Evolutionary conservation across 30 jellyfish, hydroid and myxozoan genomes (phyloP), one percentile per base, ranked within the genome.

Genomic region (Cassiopea andromeda): DNA sequence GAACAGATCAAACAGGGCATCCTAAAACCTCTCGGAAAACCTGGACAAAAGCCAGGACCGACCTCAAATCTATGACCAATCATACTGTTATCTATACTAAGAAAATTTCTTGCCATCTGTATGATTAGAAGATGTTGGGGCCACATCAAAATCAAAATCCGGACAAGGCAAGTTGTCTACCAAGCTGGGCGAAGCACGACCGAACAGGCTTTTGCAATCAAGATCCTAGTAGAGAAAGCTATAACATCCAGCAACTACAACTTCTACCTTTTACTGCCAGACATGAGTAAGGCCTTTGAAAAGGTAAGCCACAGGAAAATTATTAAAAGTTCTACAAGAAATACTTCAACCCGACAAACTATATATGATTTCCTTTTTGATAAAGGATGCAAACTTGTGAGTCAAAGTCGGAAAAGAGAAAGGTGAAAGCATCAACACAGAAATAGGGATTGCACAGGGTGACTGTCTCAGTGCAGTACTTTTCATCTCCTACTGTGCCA

Each of bases 261-360:
- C 75, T 46, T 69, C 86, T 48, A 74, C 88, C 77, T 79, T 69
- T 54, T 69, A 89, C 87, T 88, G 90, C 83, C 78, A 77, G 97
- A 89, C 45, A 89, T 82, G 92, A 89, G 97, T 69, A 89, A 89
- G 77, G 92, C 96, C 71, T 80, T 89, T 81, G 88, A 89, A 81
- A 89, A 82, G 82, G 96, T 79, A 75, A 81, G 73, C 81, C 74
- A 92, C 73, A n/a, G 80, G 83, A 58, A 89, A 49, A 66, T 50
- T 89, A 54, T 48, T 81, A 46, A 48, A 73, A 59, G 93, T 69
- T 77, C 89, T 89, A 43, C 64, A 80, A 57, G 74, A 69, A 48
- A 74, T 73, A 71, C 84, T 81, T 7, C 81, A 71, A 81, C 92
- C 83, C 48, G 92, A 89, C 44, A 93, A 89, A 69, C 93, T 80